Percentiles rank a stretch among this genome's conserved stretches.
phyloP scores from a whole-genome alignment of 1,140 invertebrate genomes.

The Conus betulinus region DNA sequence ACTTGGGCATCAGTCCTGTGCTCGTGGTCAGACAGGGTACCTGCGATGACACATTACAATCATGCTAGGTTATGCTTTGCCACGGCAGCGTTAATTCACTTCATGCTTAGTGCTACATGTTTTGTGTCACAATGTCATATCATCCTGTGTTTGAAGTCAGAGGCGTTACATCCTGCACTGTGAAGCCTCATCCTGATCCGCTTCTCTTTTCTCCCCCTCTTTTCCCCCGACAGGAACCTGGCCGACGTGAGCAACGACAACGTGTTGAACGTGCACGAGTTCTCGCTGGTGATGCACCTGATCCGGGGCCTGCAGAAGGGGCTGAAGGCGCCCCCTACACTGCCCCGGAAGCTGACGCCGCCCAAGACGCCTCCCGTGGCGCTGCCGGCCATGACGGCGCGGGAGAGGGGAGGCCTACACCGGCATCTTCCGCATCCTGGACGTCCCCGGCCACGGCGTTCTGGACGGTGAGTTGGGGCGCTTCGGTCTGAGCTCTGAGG shows the following conservation, averaged over 20 bases:
- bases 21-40: background rate
- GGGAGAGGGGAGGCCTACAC: slow-evolving; percentile 59
- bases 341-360: slow-evolving; percentile 58
- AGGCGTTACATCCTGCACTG: too few species aligned
- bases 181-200: too few species aligned
- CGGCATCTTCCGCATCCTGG: slow-evolving; percentile 59
- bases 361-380: slow-evolving; percentile 41
- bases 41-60: background rate
- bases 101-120: background rate
- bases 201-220: slow-evolving; percentile 6
- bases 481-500: too few species aligned
- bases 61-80: too few species aligned
- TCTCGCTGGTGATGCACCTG: slow-evolving; percentile 68
- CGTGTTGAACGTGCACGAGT: slow-evolving; percentile 68
- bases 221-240: slow-evolving; percentile 61
- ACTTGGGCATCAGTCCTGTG: too few species aligned
- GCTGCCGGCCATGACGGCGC: slow-evolving; percentile 41
- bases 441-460: slow-evolving; percentile 44
- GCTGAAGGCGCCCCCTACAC: slow-evolving; percentile 52
- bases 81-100: too few species aligned
- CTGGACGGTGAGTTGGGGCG: slow-evolving; percentile 52
- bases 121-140: background rate
- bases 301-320: slow-evolving; percentile 58
- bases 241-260: slow-evolving; percentile 70
- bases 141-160: background rate